These are phyloP conservation scores for Archivesica marissinica DNA, from an alignment of 1,140 invertebrate species.

Conservation along the genomic window DNA sequence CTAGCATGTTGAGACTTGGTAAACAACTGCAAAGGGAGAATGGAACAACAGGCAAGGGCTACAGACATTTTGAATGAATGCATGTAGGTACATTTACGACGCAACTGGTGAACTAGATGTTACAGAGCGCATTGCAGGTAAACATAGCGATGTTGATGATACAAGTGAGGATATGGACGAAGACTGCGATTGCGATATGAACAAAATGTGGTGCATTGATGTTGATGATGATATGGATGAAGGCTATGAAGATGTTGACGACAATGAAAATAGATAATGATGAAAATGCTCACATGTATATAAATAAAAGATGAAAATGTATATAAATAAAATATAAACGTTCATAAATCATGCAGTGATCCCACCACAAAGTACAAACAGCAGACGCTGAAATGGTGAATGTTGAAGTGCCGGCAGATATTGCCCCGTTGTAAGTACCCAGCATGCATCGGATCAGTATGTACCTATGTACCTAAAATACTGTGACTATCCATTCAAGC, in stretches of 20 bases:
- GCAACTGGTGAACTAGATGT: too few species aligned
- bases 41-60: too few species aligned
- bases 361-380: not conserved
- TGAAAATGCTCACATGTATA: not conserved
- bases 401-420: not conserved
- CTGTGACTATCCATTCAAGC: not conserved
- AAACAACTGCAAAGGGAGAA: too few species aligned
- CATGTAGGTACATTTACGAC: too few species aligned
- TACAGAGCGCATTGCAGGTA: not conserved
- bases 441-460: slow-evolving; percentile 8
- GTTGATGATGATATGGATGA: not conserved
- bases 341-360: not conserved
- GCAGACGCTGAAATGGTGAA: slow-evolving; percentile 3
- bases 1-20: too few species aligned
- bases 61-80: too few species aligned
- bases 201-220: too few species aligned
- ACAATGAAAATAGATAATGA: not conserved
- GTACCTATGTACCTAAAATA: not conserved
- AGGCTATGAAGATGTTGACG: not conserved
- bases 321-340: not conserved
- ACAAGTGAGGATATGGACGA: not conserved
- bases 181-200: not conserved
- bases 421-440: not conserved
- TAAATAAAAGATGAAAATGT: not conserved
- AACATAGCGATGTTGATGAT: slow-evolving; percentile 18